Evolutionary conservation across 2,113 vertebrate genomes (phyloP).

Genomic region (Urocolius indicus): DNA sequence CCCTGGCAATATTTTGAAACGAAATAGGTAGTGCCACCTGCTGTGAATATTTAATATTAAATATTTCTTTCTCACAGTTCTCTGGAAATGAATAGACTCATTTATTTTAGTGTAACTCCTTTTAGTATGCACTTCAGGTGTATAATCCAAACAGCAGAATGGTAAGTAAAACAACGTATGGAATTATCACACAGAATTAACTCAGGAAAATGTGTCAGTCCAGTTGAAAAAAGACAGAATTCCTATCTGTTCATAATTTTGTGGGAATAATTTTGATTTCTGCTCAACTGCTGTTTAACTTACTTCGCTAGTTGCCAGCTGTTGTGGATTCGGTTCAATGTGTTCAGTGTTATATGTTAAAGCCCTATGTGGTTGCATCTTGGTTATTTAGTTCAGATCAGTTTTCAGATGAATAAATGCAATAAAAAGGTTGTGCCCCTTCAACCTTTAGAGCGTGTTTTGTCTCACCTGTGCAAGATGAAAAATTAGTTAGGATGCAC

Average conservation of each 20-base stretch:
- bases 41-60: slow-evolving; percentile 34
- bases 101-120: slow-evolving; percentile 39
- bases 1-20: slow-evolving; percentile 24
- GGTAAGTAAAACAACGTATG: background rate
- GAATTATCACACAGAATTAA: background rate
- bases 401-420: slow-evolving; percentile 53
- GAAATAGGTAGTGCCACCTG: slow-evolving; percentile 38
- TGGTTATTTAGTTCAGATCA: slow-evolving; percentile 45
- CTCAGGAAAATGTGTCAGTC: background rate
- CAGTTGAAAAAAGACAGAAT: background rate
- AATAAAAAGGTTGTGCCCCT: slow-evolving; percentile 32
- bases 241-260: background rate
- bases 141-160: background rate
- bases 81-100: slow-evolving; percentile 15
- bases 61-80: background rate
- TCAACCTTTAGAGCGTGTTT: slow-evolving; percentile 32
- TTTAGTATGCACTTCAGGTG: background rate
- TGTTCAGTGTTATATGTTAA: slow-evolving; percentile 59
- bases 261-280: slow-evolving; percentile 18
- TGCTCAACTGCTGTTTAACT: slow-evolving; percentile 13
- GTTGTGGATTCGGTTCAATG: slow-evolving; percentile 51
- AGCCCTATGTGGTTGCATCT: slow-evolving; percentile 15
- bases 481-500: background rate
- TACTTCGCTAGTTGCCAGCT: slow-evolving; percentile 35
- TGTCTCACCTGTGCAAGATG: slow-evolving; percentile 10